phyloP scores from a whole-genome alignment of 2,888 invertebrate species.

The Tupiocoris notatus region DNA sequence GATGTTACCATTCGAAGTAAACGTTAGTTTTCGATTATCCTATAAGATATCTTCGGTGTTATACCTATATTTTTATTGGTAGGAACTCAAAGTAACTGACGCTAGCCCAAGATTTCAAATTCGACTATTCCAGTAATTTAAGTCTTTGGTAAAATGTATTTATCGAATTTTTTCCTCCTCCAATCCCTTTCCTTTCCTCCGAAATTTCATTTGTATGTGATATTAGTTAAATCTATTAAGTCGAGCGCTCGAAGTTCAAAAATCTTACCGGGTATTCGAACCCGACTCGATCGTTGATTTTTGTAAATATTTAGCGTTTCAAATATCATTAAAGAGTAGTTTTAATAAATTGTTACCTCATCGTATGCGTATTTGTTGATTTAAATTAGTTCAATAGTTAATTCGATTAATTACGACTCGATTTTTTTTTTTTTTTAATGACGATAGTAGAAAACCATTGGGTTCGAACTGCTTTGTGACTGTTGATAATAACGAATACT shows the following conservation, averaged over 20 bases:
- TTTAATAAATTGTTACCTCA: too few species aligned
- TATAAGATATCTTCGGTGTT: neutral
- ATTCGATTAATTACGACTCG: too few species aligned
- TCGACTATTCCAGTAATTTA: too few species aligned
- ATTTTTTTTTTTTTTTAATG: neutral
- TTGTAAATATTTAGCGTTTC: neutral
- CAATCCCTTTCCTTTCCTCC: too few species aligned
- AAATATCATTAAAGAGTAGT: too few species aligned
- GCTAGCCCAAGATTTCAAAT: neutral
- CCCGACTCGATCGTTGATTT: neutral
- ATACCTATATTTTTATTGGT: constrained; percentile 23
- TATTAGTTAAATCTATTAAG: neutral
- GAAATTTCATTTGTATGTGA: neutral
- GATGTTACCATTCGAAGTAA: constrained; percentile 9
- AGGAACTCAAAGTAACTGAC: neutral
- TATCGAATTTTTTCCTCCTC: too few species aligned
- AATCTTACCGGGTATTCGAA: neutral
- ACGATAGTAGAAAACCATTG: neutral
- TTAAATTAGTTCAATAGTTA: too few species aligned
- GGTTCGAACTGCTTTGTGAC: constrained; percentile 35
- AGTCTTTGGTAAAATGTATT: too few species aligned
- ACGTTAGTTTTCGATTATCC: neutral
- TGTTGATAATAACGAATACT: constrained; percentile 33
- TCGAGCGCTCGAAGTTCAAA: neutral
- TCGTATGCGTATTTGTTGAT: too few species aligned